A percentile compares a stretch with the other conserved stretches of the same genome.
Evolutionary conservation across 2,888 invertebrate genomes (phyloP).

Genomic region (Dromius quadrimaculatus): DNA sequence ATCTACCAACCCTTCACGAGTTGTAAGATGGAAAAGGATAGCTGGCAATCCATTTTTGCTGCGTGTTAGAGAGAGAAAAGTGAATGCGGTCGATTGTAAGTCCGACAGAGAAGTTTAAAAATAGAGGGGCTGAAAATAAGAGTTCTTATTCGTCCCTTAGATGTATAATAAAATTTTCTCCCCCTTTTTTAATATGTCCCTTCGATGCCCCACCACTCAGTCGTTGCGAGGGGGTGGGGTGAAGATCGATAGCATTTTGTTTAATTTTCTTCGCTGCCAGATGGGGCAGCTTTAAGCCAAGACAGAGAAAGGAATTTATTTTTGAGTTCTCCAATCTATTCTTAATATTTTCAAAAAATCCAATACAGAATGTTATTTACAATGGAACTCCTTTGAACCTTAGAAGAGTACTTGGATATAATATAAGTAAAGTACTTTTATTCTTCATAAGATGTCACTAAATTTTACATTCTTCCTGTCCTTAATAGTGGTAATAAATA

Average conservation of each 20-base stretch:
- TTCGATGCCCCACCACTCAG: conserved; percentile 29
- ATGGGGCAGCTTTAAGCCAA: no score
- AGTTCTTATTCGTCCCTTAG: conserved; percentile 52
- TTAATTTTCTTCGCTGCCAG: conserved; percentile 42
- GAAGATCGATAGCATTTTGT: conserved; percentile 45
- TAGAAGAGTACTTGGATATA: no score
- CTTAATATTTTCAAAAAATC: no score
- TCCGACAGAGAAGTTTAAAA: conserved; percentile 46
- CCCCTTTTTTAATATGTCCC: conserved; percentile 49
- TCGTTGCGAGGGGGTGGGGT: conserved; percentile 21
- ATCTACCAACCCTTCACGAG: background rate
- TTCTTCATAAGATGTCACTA: no score
- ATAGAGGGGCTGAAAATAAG: conserved; percentile 51
- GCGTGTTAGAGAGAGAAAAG: conserved; percentile 17
- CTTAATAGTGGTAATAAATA: no score
- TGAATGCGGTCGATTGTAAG: conserved; percentile 18
- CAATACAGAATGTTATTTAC: no score
- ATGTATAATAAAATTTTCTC: conserved; percentile 52
- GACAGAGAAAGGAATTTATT: no score
- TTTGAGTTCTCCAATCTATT: no score
- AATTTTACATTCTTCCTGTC: no score
- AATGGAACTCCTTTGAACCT: no score
- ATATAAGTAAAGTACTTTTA: no score
- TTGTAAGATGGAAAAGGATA: conserved; percentile 6
- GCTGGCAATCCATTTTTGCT: conserved; percentile 39